phyloP scores from a whole-genome alignment of 2,888 invertebrate species.

The Acanthacorydalis orientalis region DNA sequence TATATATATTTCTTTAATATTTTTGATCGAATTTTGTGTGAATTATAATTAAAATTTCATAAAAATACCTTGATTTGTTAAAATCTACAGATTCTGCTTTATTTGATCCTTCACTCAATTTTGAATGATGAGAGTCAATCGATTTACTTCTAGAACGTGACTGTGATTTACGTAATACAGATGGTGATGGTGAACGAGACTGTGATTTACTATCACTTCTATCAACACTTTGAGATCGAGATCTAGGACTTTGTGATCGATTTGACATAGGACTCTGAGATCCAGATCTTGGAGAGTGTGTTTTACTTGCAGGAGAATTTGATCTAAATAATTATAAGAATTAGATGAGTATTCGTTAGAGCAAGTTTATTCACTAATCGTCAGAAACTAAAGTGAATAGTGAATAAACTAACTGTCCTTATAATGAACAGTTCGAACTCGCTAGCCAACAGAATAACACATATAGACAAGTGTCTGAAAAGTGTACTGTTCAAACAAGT shows the following conservation, averaged over 20 bases:
- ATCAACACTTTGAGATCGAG: conserved; percentile 10
- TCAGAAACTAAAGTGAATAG: too few species aligned
- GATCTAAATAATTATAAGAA: conserved; percentile 9
- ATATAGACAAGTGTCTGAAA: too few species aligned
- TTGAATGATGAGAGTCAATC: too few species aligned
- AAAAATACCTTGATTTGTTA: conserved; percentile 7
- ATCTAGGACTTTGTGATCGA: conserved; percentile 19
- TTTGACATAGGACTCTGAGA: conserved; percentile 16
- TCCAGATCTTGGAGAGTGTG: conserved; percentile 17
- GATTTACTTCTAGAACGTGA: conserved; percentile 6
- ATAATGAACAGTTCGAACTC: too few species aligned
- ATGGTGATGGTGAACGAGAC: conserved; percentile 8
- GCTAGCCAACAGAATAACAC: too few species aligned
- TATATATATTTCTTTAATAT: too few species aligned
- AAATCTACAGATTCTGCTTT: conserved; percentile 10
- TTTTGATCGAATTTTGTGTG: too few species aligned
- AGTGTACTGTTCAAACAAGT: too few species aligned
- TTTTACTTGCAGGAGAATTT: conserved; percentile 16
- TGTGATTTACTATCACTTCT: conserved; percentile 9
- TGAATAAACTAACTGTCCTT: too few species aligned
- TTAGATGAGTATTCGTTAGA: too few species aligned
- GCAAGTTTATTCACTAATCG: too few species aligned
- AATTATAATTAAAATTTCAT: neutral
- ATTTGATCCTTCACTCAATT: conserved; percentile 3
- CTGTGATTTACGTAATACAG: conserved; percentile 9